phyloP scores from a whole-genome alignment of 2,888 invertebrate genomes.

The Opisthograptis luteolata region DNA sequence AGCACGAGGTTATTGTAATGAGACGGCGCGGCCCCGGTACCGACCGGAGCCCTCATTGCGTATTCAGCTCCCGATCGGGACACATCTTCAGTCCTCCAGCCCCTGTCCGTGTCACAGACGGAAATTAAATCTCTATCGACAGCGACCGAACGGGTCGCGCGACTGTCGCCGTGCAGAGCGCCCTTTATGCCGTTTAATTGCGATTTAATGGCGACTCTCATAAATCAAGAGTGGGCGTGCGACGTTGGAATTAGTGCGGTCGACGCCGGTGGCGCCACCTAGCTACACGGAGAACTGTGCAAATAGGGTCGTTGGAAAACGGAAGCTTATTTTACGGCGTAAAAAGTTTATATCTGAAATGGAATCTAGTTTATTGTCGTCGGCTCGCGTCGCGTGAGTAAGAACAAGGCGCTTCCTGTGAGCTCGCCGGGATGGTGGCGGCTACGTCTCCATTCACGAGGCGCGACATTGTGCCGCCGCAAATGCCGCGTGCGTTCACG shows the following conservation, averaged over 20 bases:
- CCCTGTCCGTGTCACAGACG: constrained; percentile 18
- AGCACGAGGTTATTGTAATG: constrained; percentile 13
- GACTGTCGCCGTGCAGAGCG: constrained; percentile 6
- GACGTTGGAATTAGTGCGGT: constrained; percentile 14
- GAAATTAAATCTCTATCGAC: constrained; percentile 38
- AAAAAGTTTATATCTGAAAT: constrained; percentile 26
- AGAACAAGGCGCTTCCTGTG: constrained; percentile 23
- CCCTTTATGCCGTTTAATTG: constrained; percentile 34
- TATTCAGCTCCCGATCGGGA: constrained; percentile 29
- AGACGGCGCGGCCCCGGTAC: constrained; percentile 1
- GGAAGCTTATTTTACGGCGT: constrained; percentile 10
- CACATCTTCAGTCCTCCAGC: constrained; percentile 21
- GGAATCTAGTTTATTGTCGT: constrained; percentile 21
- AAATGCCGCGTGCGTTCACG: constrained; percentile 9
- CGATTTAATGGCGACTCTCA: constrained; percentile 32
- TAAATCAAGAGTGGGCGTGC: constrained; percentile 30
- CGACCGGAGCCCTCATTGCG: constrained; percentile 26
- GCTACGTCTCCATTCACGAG: constrained; percentile 15
- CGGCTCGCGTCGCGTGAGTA: constrained; percentile 16
- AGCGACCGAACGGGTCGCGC: constrained; percentile 13
- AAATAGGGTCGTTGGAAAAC: constrained; percentile 18
- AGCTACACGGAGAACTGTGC: constrained; percentile 16
- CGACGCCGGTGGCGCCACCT: constrained; percentile 13
- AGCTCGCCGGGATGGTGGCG: too few relatives aligned
- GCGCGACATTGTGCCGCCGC: constrained; percentile 8